Percentiles rank a stretch among this genome's conserved stretches.
phyloP scores from a whole-genome alignment of 2,797 vertebrate species.

The Pantherophis vulpinus region DNA sequence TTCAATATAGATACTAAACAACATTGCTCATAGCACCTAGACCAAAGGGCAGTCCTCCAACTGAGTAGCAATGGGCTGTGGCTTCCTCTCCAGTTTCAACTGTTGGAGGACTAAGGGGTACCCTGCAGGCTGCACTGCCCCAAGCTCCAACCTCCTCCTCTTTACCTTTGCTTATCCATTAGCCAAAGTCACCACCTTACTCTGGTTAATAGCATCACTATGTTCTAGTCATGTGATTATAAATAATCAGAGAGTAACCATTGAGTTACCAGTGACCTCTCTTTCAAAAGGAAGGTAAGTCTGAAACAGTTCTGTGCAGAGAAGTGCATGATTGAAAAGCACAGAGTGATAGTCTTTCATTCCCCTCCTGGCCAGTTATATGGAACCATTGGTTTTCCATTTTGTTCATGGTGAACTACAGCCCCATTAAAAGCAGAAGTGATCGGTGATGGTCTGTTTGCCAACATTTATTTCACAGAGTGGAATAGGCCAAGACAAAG shows the following conservation, averaged over 20 bases:
- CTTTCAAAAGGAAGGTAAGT: neutral
- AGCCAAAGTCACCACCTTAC: neutral
- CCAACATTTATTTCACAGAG: neutral
- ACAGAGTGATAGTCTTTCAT: neutral
- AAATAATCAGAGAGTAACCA: neutral
- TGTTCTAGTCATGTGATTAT: neutral
- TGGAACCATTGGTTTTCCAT: neutral
- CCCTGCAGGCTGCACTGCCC: neutral
- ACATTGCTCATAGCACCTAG: neutral
- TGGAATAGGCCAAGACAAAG: neutral
- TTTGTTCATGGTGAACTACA: neutral
- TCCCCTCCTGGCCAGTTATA: neutral
- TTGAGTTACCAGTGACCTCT: neutral
- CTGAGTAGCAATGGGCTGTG: neutral
- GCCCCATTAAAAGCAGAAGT: neutral
- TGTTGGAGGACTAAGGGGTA: neutral
- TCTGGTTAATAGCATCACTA: neutral
- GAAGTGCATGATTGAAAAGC: neutral
- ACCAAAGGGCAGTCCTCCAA: neutral
- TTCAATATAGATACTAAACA: neutral
- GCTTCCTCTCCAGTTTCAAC: neutral
- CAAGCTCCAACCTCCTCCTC: neutral
- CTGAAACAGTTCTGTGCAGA: neutral
- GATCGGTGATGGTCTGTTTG: neutral
- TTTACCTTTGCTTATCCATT: neutral